Base-by-base conservation (phyloP, 2,888 invertebrate genomes). In the Tromatobia lineatoria region DNA sequence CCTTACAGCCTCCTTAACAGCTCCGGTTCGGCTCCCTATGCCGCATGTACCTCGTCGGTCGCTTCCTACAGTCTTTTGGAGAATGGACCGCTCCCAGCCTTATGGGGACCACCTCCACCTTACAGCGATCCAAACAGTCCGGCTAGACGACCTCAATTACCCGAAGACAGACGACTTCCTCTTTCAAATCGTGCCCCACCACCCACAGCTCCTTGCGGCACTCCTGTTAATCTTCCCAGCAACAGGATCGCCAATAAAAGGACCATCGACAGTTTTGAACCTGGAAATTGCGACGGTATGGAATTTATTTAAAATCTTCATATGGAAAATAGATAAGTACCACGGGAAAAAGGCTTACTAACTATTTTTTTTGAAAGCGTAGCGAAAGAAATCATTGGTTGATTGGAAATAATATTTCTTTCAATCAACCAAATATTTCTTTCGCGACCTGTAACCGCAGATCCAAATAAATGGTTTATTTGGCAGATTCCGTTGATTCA, bases 31-130 rank as follows among this genome's bases (percentile, higher is more conserved):
- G 79, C 89, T 4, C 91, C 93, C 3, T 93, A 93, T 82, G 90
- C 90, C 1, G 87, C 92, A 2, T 92, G 90, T 73, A 89, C 91
- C 0, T 76, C 85, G 0, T 82, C 85, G 1, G 82, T 85, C 1
- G 91, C 92, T 0, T 91, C 92, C 0, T 93, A 93, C 86, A 93
- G 93, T 69, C 93, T 94, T 66, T 80, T 93, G 45, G 93, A 94
- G 67, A 86, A 85, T 15, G 86, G 91, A 0, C 91, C 93, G 1
- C 92, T 93, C 3, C 93, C 93, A 1, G 81, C 78, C 13, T 87
- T 97, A 20, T 98, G 98, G 98, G 98, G 98, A 0, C 98, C 98
- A 0, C 98, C 98, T 0, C 98, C 98, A 0, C 98, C 98, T 0
- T 98, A 98, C 91, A 97, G 97, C 81, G 97, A 97, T 71, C 97